Evolutionary conservation across 2,797 vertebrate genomes (phyloP).

Genomic region (Sebastes matsubarae): DNA sequence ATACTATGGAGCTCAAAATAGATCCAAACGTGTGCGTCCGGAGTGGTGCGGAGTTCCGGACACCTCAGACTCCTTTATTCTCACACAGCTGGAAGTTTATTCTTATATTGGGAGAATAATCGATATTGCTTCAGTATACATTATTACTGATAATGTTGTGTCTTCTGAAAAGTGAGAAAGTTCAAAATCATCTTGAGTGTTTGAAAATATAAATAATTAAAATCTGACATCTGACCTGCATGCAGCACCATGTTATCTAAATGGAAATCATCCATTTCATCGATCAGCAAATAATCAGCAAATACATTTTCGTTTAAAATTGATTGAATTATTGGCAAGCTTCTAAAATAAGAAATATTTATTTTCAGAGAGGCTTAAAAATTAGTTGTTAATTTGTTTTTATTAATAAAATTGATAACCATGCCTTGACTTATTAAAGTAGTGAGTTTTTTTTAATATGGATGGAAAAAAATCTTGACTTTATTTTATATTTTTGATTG

Average conservation of each 20-base stretch:
- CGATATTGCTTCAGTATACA: neutral
- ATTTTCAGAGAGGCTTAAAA: neutral
- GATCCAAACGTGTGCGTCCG: neutral
- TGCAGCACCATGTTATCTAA: neutral
- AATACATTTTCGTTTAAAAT: neutral
- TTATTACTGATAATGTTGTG: neutral
- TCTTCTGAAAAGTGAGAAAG: neutral
- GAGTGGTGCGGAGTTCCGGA: conserved; percentile 2
- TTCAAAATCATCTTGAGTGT: neutral
- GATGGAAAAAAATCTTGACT: neutral
- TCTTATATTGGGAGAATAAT: neutral
- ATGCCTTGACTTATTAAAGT: neutral
- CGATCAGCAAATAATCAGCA: neutral
- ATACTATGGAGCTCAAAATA: neutral
- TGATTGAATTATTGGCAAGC: conserved; percentile 3
- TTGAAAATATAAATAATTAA: neutral
- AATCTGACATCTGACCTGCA: neutral
- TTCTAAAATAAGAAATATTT: neutral
- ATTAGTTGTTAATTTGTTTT: neutral
- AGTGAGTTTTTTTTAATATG: neutral
- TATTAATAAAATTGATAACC: neutral
- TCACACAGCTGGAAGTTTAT: neutral
- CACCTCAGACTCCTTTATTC: neutral
- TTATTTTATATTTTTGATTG: neutral
- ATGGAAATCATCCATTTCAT: neutral